Evolutionary conservation across 2,888 invertebrate genomes (phyloP), one percentile per base, ranked within the genome.

Genomic region (Pandemis heparana): DNA sequence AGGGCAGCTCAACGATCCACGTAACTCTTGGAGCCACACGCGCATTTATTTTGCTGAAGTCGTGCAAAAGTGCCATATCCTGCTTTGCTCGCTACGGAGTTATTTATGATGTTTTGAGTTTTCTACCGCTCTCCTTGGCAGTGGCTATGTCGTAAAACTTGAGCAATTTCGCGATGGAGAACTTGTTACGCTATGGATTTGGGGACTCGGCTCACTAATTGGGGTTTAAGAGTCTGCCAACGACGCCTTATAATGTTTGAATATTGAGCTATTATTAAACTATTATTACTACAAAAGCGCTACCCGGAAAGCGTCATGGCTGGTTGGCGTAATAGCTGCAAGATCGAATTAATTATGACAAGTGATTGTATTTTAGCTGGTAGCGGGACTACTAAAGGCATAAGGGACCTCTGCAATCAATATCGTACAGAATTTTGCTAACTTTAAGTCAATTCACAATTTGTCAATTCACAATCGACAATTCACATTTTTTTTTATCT

Each of bases 31-130:
- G 18, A 63, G n/a, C 39, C 10, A 39, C 56, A n/a, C 48, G 14
- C 18, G 56, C 18, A 53, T 51, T 61, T 67, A 67, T 72, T 62
- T 38, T 67, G 43, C 51, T 65, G 51, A 74, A 74, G 43, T 61
- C 65, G 43, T 69, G 64, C 60, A 64, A 74, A 72, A 69, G 43
- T 74, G 65, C 70, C 61, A 74, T 70, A 74, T 74, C 74, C 74
- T 73, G 70, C 74, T 61, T 43, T 73, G 70, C 74, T 65, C 51
- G 18, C 69, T 38, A 43, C 59, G 43, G 51, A 74, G 70, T 74
- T 70, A 74, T 74, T 74, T 74, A 74, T 70, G 70, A 59, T 74
- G 74, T 74, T 74, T 74, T 70, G 70, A 70, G 65, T 74, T 74
- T 70, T 74, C 69, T 53, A 60, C 69, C 18, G 60, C 38, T 56